Base-by-base conservation (phyloP, 2,888 invertebrate genomes). In the Watsonalla binaria region DNA sequence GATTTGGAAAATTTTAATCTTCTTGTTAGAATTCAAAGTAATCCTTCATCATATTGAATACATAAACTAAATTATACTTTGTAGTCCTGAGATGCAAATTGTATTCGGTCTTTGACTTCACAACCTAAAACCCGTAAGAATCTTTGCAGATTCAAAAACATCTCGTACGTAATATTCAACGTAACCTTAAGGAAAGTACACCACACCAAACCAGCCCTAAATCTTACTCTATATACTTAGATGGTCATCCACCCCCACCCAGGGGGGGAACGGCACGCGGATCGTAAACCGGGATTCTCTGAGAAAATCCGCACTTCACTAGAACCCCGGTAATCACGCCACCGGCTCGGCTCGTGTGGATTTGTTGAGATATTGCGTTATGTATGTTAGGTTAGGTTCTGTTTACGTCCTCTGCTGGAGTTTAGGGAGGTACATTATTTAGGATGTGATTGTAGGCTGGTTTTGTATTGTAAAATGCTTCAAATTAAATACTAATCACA, bases 221-320 rank as follows among this genome's bases (percentile, higher is more conserved):
- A 72, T 70, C 72, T 67, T 65, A 69, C 62, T 61, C 63, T 60
- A 61, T 62, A 62, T 72, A 74, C 60, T 67, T 75, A 66, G 65
- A 63, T 72, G 76, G 77, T 75, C 78, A 76, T 69, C 71, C 76
- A 76, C 64, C 76, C 73, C 69, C 59, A 65, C 56, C 59, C 59
- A 70, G 63, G 64, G 66, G 66, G 57, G 54, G 56, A 60, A 67
- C 65, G 78, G 78, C 66, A 70, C 65, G 76, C 73, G 76, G 82
- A 74, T 86, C 86, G 82, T 86, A 86, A 87, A 87, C 80, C 77
- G 80, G 85, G 85, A 86, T 84, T 87, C 86, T 76, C 76, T 61
- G 78, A 71, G 78, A 80, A 86, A 86, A 87, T 86, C 86, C 86
- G 77, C 84, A 86, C 84, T 84, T 84, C 86, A 83, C 84, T 80